Evolutionary conservation across 2,888 invertebrate species (phyloP), one percentile per base, ranked within the genome.

Genomic region (Holacanthella duospinosa): DNA sequence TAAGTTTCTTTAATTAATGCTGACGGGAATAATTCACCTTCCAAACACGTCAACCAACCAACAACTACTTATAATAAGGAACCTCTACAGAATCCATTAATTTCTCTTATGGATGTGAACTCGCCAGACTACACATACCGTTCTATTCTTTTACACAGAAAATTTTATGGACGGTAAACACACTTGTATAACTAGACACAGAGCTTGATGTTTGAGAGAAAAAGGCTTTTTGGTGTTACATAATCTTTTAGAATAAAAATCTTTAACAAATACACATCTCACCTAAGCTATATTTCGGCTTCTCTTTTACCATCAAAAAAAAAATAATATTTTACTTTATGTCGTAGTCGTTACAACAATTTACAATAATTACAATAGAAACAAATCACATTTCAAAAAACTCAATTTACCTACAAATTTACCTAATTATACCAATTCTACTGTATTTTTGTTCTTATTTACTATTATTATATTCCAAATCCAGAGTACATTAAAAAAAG

Each of bases 121-220:
- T 57, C 2, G 57, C 43, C 27, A 53, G 57, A 48, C 48, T 27
- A 25, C 19, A 25, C 19, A 6, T 29, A 44, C 21, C 19, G n/a
- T 55, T 6, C 25, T 24, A 4, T 12, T 26, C 29, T 36, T 16
- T 36, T 36, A 64, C 29, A 64, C 29, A 57, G 59, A 56, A 60
- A 64, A 56, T 64, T 62, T 64, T 64, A 64, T 64, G 64, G 64
- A 62, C 59, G 62, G 64, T 64, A 64, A 64, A 64, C 62, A 62
- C 59, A 61, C n/a, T 36, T 36, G 16, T 16, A 12, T 16, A 36
- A 36, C 36, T 12, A 36, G 16, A 36, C 36, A 36, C 6, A 36
- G 55, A 24, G 26, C 24, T 21, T 21, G 24, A 26, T 12, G 4
- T 9, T 55, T 19, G 2, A n/a, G 55, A 55, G 12, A 36, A 36